Evolutionary conservation across 2,888 invertebrate genomes (phyloP), one percentile per base, ranked within the genome.

Genomic region (Lasioglossum pauxillum): DNA sequence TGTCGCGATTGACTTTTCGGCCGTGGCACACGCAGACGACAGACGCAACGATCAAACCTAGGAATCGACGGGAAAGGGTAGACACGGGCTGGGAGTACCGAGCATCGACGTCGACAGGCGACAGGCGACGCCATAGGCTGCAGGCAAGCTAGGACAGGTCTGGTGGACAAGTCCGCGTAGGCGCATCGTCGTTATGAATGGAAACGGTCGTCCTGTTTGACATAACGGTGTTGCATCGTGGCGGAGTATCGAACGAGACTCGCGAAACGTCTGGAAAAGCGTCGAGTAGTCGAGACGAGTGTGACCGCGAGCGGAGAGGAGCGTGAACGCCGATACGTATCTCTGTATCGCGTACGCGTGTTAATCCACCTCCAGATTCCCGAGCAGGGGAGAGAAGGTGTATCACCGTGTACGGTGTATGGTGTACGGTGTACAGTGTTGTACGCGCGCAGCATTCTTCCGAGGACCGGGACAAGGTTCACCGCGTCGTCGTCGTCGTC

Each of bases 131-230:
- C 79, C 84, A 72, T 87, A 57, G 72, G 81, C 71, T 31, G 76
- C 73, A 64, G 64, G 16, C 79, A 81, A 46, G 75, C 31, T 64
- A 16, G 76, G 75, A 78, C 60, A 49, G 31, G 19, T 31, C 64
- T 7, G 60, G 57, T 19, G 53, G 75, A 49, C 80, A 41, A 69
- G 73, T 44, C 31, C 83, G 75, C 75, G 80, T 78, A 83, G 87
- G 77, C 79, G 78, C 82, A 74, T 84, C 87, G 72, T 80, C 87
- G 72, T 87, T 64, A 81, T 78, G 84, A 88, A 84, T 87, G 84
- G 81, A 84, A 75, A 10, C 57, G 53, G 69, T 72, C 44, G 35
- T 67, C 31, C 72, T 60, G 60, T 16, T 78, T 44, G 69, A 49
- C 80, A 64, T 76, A 35, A 64, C 41, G 69, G 80, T 31, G 78